Conservation (phyloP, 1,140 invertebrate species). For the Musca vetustissima region DNA sequence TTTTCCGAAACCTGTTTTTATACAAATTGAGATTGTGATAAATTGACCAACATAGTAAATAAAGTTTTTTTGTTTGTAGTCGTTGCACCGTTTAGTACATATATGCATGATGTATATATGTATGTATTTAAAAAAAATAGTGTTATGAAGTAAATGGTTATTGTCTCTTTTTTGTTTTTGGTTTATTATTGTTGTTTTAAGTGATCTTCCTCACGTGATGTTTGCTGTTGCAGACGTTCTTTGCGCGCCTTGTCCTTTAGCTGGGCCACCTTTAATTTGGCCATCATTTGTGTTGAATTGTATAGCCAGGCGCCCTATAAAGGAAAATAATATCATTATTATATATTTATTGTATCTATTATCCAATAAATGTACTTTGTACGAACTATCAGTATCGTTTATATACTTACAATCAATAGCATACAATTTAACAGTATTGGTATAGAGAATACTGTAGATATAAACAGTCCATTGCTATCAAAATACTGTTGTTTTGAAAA, state of each 20-base stretch:
- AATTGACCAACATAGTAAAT: no score
- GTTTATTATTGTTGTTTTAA: slow-evolving; percentile 1
- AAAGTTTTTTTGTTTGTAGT: no score
- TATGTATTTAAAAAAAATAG: no score
- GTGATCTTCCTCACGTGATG: not conserved
- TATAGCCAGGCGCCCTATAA: slow-evolving; percentile 81
- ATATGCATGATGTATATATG: no score
- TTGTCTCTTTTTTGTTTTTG: not conserved
- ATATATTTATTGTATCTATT: not conserved
- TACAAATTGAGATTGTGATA: no score
- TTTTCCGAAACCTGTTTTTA: no score
- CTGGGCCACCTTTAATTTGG: slow-evolving; percentile 76
- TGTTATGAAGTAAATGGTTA: not conserved
- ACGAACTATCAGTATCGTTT: slow-evolving; percentile 20
- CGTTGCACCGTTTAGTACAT: no score
- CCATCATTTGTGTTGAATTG: slow-evolving; percentile 83
- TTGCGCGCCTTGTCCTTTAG: slow-evolving; percentile 61
- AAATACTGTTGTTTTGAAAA: slow-evolving; percentile 92
- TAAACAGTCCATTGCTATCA: slow-evolving; percentile 88
- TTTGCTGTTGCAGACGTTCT: slow-evolving; percentile 19
- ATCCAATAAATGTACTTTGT: no score
- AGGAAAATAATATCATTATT: slow-evolving; percentile 33
- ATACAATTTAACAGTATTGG: slow-evolving; percentile 89
- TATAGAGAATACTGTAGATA: slow-evolving; percentile 87
- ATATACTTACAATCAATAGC: slow-evolving; percentile 87